These are phyloP conservation scores for Scaptomyza montana DNA, from an alignment of 1,140 invertebrate genomes.

Conservation along the genomic window DNA sequence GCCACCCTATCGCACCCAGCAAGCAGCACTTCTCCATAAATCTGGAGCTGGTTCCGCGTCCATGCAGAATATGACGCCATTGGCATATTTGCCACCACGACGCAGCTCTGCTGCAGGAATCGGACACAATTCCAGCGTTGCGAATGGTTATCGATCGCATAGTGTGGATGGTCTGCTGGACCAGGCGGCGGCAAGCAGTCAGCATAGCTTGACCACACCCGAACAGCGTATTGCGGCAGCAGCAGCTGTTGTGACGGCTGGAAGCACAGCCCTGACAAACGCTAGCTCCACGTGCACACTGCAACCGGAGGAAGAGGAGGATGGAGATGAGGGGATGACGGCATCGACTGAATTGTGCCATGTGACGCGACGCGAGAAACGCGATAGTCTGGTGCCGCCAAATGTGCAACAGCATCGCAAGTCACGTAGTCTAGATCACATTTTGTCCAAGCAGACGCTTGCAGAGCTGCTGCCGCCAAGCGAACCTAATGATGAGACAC, in stretches of 20 bases:
- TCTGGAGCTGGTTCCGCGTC: conserved; percentile 61
- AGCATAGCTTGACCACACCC: conserved; percentile 51
- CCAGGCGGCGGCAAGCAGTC: conserved; percentile 50
- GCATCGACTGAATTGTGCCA: neutral
- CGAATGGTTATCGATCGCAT: conserved; percentile 73
- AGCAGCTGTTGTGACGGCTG: conserved; percentile 71
- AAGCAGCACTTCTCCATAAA: conserved; percentile 63
- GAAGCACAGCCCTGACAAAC: conserved; percentile 75
- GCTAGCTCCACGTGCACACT: conserved; percentile 75
- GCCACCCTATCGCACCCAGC: conserved; percentile 76
- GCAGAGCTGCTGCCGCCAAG: conserved; percentile 71
- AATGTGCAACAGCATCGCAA: conserved; percentile 83
- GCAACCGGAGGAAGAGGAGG: conserved; percentile 61
- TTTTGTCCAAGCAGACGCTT: conserved; percentile 84
- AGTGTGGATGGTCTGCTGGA: conserved; percentile 82
- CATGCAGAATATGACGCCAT: conserved; percentile 75
- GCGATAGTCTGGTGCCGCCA: conserved; percentile 40
- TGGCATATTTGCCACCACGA: conserved; percentile 60
- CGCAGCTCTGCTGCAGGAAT: conserved; percentile 74
- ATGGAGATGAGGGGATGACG: neutral
- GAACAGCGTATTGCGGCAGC: conserved; percentile 76
- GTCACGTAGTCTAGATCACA: conserved; percentile 89
- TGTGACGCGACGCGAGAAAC: conserved; percentile 69
- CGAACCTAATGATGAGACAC: conserved; percentile 73
- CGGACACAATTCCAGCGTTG: conserved; percentile 57